A percentile compares a stretch with the other conserved stretches of the same genome.
Evolutionary conservation across 2,113 vertebrate genomes (phyloP).

Genomic region (Glareola pratincola): DNA sequence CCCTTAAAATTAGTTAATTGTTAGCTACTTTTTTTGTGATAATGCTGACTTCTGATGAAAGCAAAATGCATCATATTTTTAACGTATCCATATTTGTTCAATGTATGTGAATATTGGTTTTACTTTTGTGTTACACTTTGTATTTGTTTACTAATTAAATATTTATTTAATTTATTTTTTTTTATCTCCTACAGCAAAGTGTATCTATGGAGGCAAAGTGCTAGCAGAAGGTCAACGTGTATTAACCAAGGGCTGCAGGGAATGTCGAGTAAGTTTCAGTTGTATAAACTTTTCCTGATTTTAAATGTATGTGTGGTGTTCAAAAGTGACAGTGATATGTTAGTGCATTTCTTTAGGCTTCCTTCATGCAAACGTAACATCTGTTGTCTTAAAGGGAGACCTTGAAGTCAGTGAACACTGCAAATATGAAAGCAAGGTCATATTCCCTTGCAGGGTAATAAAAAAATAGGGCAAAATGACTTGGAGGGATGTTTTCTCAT

Average conservation of each 20-base stretch:
- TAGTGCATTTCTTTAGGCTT: constrained; percentile 8
- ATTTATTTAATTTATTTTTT: neutral
- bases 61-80: neutral
- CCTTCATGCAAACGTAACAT: constrained; percentile 4
- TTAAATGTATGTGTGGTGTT: neutral
- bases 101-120: neutral
- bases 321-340: neutral
- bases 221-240: constrained; percentile 88
- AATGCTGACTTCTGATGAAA: neutral
- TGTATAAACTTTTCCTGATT: neutral
- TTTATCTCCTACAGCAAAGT: constrained; percentile 79
- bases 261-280: constrained; percentile 86
- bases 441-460: neutral
- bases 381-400: neutral
- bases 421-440: neutral
- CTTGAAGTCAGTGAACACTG: neutral
- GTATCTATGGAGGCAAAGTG: constrained; percentile 84
- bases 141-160: neutral
- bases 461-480: neutral
- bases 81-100: neutral
- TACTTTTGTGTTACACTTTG: neutral
- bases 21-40: neutral
- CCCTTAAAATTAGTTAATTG: neutral
- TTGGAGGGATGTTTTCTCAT: neutral
- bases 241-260: constrained; percentile 85